These are phyloP conservation scores for Characodon lateralis DNA, from an alignment of 2,797 vertebrate genomes.

Conservation along the genomic window DNA sequence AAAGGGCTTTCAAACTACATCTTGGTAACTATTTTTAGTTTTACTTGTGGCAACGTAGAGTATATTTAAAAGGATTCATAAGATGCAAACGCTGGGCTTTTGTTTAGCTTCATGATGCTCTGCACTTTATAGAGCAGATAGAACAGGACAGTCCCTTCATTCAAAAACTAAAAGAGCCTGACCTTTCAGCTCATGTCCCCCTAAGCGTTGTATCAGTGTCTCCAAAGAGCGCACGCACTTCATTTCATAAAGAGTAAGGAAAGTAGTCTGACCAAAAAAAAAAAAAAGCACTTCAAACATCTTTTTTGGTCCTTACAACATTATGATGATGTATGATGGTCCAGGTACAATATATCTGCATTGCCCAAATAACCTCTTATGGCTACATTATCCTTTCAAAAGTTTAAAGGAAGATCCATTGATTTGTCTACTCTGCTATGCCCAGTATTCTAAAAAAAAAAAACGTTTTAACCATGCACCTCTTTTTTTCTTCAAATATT, in stretches of 20 bases:
- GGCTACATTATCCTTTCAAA: neutral
- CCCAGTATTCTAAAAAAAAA: neutral
- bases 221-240: constrained; percentile 12
- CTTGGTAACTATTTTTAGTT: constrained; percentile 59
- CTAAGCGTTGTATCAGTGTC: constrained; percentile 29
- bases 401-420: neutral
- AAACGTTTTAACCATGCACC: neutral
- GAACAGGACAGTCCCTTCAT: constrained; percentile 41
- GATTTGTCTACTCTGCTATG: too few species aligned
- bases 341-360: neutral
- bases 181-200: constrained; percentile 33
- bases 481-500: neutral
- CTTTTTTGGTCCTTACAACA: neutral
- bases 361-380: neutral
- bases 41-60: constrained; percentile 34
- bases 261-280: neutral
- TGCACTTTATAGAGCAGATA: constrained; percentile 26
- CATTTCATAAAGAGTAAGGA: neutral
- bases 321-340: neutral
- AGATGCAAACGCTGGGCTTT: constrained; percentile 58
- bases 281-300: neutral
- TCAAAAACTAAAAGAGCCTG: constrained; percentile 34
- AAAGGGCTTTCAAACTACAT: constrained; percentile 47
- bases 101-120: constrained; percentile 47
- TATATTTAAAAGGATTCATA: constrained; percentile 41